These are phyloP conservation scores for Chinchilla lanigera DNA, from an alignment of 2,113 vertebrate genomes.

Conservation along the genomic window DNA sequence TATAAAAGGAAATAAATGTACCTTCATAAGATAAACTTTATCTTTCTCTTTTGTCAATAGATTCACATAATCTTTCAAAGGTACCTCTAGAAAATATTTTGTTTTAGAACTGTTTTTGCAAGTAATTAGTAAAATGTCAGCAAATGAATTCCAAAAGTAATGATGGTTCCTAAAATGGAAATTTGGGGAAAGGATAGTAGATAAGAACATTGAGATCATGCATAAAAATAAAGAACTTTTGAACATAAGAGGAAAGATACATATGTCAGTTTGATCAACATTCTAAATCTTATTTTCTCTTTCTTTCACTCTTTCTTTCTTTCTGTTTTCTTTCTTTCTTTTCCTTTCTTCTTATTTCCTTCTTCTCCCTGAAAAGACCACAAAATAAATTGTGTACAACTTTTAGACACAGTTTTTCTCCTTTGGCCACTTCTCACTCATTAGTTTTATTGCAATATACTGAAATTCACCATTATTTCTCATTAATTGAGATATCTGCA, in stretches of 20 bases:
- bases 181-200: not conserved
- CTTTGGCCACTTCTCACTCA: not conserved
- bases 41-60: not conserved
- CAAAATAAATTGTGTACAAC: not conserved
- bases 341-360: not conserved
- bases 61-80: conserved; percentile 31
- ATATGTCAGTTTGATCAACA: not conserved
- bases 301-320: too few relatives aligned
- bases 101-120: conserved; percentile 25
- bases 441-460: not conserved
- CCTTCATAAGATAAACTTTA: conserved; percentile 1
- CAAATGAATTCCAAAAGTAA: conserved; percentile 9
- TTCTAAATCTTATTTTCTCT: not conserved
- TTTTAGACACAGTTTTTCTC: not conserved
- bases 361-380: not conserved
- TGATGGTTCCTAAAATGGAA: not conserved
- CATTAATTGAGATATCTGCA: not conserved
- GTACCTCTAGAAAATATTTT: not conserved
- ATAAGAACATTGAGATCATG: not conserved
- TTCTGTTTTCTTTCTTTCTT: too few relatives aligned
- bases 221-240: not conserved
- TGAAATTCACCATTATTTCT: not conserved
- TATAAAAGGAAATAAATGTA: not conserved
- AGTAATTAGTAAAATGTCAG: conserved; percentile 50
- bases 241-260: not conserved